Base-by-base conservation (phyloP, 2,888 invertebrate species). In the Ormyrus rosae region DNA sequence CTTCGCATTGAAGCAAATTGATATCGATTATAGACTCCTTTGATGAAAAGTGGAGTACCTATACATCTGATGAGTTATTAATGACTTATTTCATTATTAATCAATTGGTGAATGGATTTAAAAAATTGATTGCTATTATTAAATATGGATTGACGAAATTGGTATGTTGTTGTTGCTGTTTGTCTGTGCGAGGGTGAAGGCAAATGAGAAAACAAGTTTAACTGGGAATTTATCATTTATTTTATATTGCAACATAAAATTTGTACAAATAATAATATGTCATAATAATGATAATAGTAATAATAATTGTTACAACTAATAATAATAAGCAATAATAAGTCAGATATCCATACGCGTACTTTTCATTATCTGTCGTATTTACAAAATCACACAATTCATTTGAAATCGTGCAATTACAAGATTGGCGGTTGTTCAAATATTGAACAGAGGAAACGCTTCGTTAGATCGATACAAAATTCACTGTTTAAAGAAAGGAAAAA, bases 201-300 rank as follows among this genome's bases (percentile, higher is more conserved):
- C 1, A 51, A 80, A 69, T 68, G 48, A 77, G 45, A 71, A 63
- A 19, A 56, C 34, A 13, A 8, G 19, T 8, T 61, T 78, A 80
- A 80, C 74, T 78, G 82, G 80, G 80, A 78, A 78, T 90, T 89
- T 86, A 85, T 88, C 84, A 84, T 89, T 90, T 89, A 90, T 89
- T 88, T 89, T 85, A 88, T 90, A 90, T 90, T 89, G 90, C 89
- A 90, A 90, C 89, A 88, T 90, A 90, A 90, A 90, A 90, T 90
- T 90, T 90, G 89, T 90, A 90, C 84, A 85, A 84, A 84, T 85
- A 77, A 78, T 74, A 81, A 74, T 83, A 85, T 82, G 83, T 84
- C 77, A 79, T 79, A 75, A 69, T 81, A 70, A 72, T 78, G 67
- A 76, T 82, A 83, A 83, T 82, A 80, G 68, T 82, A 65, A 69